Base-by-base conservation (phyloP, 2,888 invertebrate genomes). In the Agrypnus murinus region DNA sequence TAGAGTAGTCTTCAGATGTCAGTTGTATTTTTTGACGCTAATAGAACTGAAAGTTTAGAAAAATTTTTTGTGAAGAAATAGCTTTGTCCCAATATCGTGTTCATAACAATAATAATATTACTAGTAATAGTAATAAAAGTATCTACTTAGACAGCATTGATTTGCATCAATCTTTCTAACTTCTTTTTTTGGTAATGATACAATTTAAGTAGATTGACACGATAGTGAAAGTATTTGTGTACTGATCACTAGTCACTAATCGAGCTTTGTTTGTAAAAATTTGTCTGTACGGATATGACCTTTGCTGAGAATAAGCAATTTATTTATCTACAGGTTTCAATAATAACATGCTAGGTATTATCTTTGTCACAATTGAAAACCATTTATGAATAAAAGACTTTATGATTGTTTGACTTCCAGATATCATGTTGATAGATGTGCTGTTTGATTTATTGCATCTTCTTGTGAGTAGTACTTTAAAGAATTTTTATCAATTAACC, bases 341-440 rank as follows among this genome's bases (percentile, higher is more conserved):
- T 25, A 25, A 5, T 19, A 25, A 48, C 19, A 48, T 10, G 46
- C 19, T n/a, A 25, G n/a, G n/a, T 48, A 48, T 48, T 14, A 8
- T 48, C 19, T 8, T 25, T 19, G 48, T 48, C 25, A 4, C 25
- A 15, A 25, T 19, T 4, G 48, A 48, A 48, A 48, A 25, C 15
- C 48, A 48, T 48, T 48, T 25, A 25, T 48, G 48, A 48, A 48
- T 48, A 48, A 14, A 45, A 15, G 25, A 25, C 48, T 48, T 48
- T 48, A 48, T 48, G 48, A 25, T 48, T 48, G 48, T 48, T 48
- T 48, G 48, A 48, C 48, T 48, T 48, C 19, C n/a, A 19, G 19
- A 48, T 48, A 48, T 48, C 48, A 48, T 10, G 46, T 15, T 46
- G 46, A 46, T 46, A 46, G 46, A 46, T 46, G 46, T 2, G 46